Base-by-base conservation (phyloP, 2,888 invertebrate species). In the Agrochola lychnidis region DNA sequence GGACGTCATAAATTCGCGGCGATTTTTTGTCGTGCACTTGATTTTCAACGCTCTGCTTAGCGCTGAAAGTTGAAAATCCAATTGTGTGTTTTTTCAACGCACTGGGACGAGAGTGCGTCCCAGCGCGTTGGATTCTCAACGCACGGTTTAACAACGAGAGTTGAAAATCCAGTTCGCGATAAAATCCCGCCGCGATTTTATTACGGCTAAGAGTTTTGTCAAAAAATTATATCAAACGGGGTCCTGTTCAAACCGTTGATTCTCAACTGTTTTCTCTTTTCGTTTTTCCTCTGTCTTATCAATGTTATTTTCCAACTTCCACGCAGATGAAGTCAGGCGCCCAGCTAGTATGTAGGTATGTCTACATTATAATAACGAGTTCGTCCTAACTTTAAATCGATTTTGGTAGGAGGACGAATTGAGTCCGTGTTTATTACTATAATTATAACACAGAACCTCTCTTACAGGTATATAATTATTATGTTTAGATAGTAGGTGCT, bases 361-460 rank as follows among this genome's bases (percentile, higher is more conserved):
- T 36, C 22, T 67, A 9, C 2, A 14, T 14, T 30, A 40, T 63
- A 63, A 70, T 19, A 72, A 73, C 56, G 22, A 63, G 63, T 70
- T 66, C 48, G 4, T 53, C 70, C 42, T 76, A 66, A 73, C 40
- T 71, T 69, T 40, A 59, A 78, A 76, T 78, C 45, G 61, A 61
- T 73, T 75, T 70, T 69, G 74, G 45, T 66, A 78, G 61, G 30
- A 68, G 67, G 42, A 70, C 10, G 79, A 16, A 51, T 30, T 19
- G 40, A 19, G 56, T 5, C 53, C 45, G 10, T 48, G 4, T 25
- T 22, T 25, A 67, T 70, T 56, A 53, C 63, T 83, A 61, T 83
- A 83, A 82, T 82, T 72, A 79, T 53, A 72, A 16, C n/a, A 6
- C 7, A 59, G n/a, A 1, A 22, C 78, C n/a, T n/a, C 45, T n/a